Conservation (phyloP, 2,888 invertebrate species). For the Trissolcus japonicus region DNA sequence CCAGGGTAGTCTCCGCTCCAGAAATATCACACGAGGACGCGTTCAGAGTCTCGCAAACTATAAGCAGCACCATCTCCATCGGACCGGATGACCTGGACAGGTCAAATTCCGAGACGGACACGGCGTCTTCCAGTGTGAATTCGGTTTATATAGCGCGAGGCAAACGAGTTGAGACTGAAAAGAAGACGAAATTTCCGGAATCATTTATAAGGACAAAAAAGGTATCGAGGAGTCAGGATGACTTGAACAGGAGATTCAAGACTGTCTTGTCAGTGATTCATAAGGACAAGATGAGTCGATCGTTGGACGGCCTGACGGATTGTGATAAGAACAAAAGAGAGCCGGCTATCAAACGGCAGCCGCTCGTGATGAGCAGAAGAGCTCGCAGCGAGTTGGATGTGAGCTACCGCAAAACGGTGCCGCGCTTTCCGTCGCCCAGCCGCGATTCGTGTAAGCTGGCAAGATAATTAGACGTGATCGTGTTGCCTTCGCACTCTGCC, state of each 20-base stretch:
- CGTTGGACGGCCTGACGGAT: conserved; percentile 57
- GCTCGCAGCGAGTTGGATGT: conserved; percentile 69
- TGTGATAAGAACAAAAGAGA: conserved; percentile 26
- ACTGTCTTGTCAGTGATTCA: conserved; percentile 45
- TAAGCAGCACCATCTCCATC: conserved; percentile 64
- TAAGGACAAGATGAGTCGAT: conserved; percentile 54
- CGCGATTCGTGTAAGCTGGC: conserved; percentile 68
- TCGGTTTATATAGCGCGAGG: conserved; percentile 45
- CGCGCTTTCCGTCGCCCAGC: conserved; percentile 64
- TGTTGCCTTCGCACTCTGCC: conserved; percentile 64
- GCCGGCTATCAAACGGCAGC: conserved; percentile 46
- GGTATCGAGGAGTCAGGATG: conserved; percentile 62
- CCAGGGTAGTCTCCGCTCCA: conserved; percentile 67
- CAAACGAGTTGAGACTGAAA: conserved; percentile 14
- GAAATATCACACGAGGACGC: conserved; percentile 63
- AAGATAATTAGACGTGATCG: conserved; percentile 61
- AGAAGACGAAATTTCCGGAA: conserved; percentile 62
- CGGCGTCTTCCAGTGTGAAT: conserved; percentile 48
- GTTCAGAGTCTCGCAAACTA: conserved; percentile 60
- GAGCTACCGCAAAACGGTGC: conserved; percentile 65
- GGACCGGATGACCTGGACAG: conserved; percentile 55
- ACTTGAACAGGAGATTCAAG: conserved; percentile 38
- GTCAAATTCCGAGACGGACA: conserved; percentile 37
- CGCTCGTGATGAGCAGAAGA: conserved; percentile 57
- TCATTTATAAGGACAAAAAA: conserved; percentile 64